Evolutionary conservation across 2,113 vertebrate genomes (phyloP).

Genomic region (Eleginops maclovinus): DNA sequence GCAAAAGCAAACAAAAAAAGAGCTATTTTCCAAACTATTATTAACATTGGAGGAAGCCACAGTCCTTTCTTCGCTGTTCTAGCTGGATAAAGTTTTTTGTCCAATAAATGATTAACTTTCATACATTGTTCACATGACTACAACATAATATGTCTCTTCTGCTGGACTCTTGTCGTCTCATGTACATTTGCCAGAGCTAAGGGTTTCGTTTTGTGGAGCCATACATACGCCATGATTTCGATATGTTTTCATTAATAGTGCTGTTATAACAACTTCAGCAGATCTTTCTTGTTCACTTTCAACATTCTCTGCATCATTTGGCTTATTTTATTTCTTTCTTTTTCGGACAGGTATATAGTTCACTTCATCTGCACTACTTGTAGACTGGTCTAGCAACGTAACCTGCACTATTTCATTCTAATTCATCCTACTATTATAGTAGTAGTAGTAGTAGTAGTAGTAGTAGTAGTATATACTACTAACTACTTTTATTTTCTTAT

Average conservation of each 20-base stretch:
- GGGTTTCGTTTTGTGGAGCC: not conserved
- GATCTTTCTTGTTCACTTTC: too few relatives aligned
- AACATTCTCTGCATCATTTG: too few relatives aligned
- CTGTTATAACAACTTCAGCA: not conserved
- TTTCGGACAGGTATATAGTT: too few relatives aligned
- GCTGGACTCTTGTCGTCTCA: not conserved
- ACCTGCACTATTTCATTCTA: too few relatives aligned
- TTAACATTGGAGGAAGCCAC: not conserved
- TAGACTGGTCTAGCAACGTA: too few relatives aligned
- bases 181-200: not conserved
- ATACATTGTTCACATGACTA: not conserved
- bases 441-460: too few relatives aligned
- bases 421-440: too few relatives aligned
- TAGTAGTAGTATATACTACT: too few relatives aligned
- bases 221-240: not conserved
- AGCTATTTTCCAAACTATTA: not conserved
- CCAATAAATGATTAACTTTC: not conserved
- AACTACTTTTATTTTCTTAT: too few relatives aligned
- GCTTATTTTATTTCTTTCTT: too few relatives aligned
- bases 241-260: too few relatives aligned
- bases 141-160: not conserved
- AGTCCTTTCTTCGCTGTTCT: not conserved
- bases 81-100: not conserved
- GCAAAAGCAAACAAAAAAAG: not conserved
- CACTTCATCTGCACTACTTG: too few relatives aligned